Conservation (phyloP, 2,797 vertebrate genomes). For the Passerculus sandwichensis region DNA sequence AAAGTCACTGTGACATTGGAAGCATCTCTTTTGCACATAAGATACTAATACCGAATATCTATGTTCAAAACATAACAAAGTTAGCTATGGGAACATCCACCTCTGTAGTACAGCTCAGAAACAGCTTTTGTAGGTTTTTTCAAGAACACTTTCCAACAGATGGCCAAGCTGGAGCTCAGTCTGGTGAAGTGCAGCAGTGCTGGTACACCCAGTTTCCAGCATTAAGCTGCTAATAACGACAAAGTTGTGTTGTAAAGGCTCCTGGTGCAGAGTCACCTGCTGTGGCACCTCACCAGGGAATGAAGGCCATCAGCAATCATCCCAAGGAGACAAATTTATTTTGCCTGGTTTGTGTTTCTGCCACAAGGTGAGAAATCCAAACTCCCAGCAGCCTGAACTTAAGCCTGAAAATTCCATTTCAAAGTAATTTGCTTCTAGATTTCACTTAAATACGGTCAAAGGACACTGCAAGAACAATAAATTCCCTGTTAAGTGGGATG, state of each 20-base stretch:
- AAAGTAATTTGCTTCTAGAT: constrained; percentile 15
- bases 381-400: background rate
- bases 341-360: constrained; percentile 1
- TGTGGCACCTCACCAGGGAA: background rate
- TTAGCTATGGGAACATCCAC: background rate
- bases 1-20: background rate
- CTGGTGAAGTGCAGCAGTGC: background rate
- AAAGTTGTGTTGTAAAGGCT: background rate
- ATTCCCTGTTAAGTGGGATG: background rate
- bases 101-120: background rate
- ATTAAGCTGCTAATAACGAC: background rate
- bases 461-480: background rate
- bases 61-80: background rate
- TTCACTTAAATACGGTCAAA: constrained; percentile 15
- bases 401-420: constrained; percentile 14
- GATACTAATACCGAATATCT: background rate
- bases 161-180: constrained; percentile 22
- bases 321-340: constrained; percentile 22
- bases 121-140: background rate
- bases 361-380: background rate
- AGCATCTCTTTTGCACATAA: background rate
- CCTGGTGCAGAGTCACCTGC: background rate
- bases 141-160: background rate
- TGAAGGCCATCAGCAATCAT: background rate
- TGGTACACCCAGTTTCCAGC: background rate